Base-by-base conservation (phyloP, 2,797 vertebrate genomes). In the Heteromormyrus szaboi region DNA sequence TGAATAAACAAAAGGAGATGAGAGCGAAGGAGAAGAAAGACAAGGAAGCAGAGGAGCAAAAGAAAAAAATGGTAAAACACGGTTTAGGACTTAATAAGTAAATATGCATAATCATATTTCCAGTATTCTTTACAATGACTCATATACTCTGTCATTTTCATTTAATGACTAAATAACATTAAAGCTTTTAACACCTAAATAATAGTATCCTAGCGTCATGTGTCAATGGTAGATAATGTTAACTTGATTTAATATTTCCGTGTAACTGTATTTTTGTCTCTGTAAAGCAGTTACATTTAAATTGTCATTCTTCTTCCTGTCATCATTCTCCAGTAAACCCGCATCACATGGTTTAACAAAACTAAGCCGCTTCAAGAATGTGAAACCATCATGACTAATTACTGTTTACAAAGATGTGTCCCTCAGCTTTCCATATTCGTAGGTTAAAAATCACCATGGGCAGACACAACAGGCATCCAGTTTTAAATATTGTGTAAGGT, bases 11-110 rank as follows among this genome's bases (percentile, higher is more conserved):
- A 88, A 91, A 91, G 53, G 90, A 93, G 56, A 90, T 92, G 88
- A 94, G 94, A 92, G 90, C 84, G 0, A 93, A 93, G 88, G 91
- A 95, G 86, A 96, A 93, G 92, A 93, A 0, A 87, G 89, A 93
- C 53, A 86, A 89, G 81, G 92, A 96, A 0, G 85, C 88, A 4
- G 95, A 96, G 46, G 90, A 91, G 5, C 88, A 90, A 2, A 94
- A 89, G 89, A 94, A 93, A 89, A 93, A 90, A 89, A 89, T 0
- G 92, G 95, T 95, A 89, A 94, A 94, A 44, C 48, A 25, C 29
- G 22, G 11, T 51, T 51, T 25, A 51, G 9, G 48, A 12, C 22
- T 85, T 51, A 17, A 53, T 50, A 5, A 6, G 41, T 41, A 41
- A 41, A 41, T 81, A 44, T 81, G 76, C 41, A 44, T 46, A n/a